phyloP scores from a whole-genome alignment of 2,113 vertebrate species.

The Sula dactylatra region DNA sequence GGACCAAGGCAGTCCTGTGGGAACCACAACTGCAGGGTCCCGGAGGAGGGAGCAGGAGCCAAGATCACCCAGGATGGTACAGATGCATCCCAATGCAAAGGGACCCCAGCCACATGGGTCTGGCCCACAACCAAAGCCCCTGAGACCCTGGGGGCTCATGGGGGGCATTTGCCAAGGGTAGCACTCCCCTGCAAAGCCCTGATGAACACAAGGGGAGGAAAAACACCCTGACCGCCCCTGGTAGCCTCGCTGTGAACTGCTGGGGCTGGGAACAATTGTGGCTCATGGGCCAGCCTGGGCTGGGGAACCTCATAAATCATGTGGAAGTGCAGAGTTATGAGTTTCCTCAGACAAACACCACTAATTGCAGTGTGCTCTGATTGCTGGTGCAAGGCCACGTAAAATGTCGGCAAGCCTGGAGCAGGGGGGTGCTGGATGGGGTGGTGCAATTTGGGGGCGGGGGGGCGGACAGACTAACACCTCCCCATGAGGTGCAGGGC shows the following conservation, averaged over 20 bases:
- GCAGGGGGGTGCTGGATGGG: neutral
- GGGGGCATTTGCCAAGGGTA: neutral
- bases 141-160: too few relatives aligned
- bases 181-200: neutral
- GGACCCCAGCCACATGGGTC: neutral
- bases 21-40: fast-evolving
- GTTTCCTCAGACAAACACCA: slow-evolving; percentile 39
- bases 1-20: neutral
- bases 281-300: neutral
- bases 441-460: neutral
- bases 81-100: neutral
- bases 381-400: neutral
- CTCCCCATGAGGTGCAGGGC: neutral
- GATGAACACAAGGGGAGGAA: neutral
- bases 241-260: neutral
- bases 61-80: neutral
- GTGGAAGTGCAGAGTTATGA: slow-evolving; percentile 34
- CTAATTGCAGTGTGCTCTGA: slow-evolving; percentile 33
- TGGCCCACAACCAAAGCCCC: neutral
- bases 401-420: fast-evolving
- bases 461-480: neutral
- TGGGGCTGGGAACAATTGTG: neutral
- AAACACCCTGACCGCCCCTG: fast-evolving
- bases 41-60: neutral
- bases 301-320: slow-evolving; percentile 50